A percentile compares a stretch with the other conserved stretches of the same genome.
Evolutionary conservation across 2,113 vertebrate species (phyloP).

Genomic region (Sprattus sprattus): DNA sequence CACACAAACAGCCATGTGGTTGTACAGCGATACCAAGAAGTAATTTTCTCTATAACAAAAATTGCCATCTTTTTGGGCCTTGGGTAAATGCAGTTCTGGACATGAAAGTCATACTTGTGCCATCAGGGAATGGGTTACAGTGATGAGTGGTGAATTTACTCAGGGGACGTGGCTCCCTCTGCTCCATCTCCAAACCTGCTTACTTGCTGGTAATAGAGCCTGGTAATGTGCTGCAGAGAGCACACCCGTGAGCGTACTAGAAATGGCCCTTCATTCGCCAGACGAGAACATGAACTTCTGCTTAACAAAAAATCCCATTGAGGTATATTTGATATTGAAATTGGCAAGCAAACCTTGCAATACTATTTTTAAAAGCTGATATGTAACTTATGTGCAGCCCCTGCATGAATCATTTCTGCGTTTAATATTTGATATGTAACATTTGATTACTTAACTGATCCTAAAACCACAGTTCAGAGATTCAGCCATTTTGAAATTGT

Average conservation of each 20-base stretch:
- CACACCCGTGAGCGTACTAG: not conserved
- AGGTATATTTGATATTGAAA: not conserved
- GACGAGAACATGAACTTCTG: not conserved
- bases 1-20: constrained; percentile 9
- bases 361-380: not conserved
- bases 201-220: not conserved
- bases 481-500: too few relatives aligned
- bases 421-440: not conserved
- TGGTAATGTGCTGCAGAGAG: not conserved
- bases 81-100: not conserved
- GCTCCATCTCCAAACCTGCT: not conserved
- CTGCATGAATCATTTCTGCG: not conserved
- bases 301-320: not conserved
- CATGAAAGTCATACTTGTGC: not conserved
- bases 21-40: constrained; percentile 9
- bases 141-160: not conserved
- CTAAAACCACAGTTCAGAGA: not conserved
- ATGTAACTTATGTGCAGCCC: not conserved
- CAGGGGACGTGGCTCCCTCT: not conserved
- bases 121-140: not conserved
- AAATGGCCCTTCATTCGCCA: not conserved
- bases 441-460: not conserved
- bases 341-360: not conserved
- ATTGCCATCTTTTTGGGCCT: not conserved
- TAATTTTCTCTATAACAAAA: constrained; percentile 11